phyloP scores from a whole-genome alignment of 1,140 invertebrate genomes.

The Asobara japonica region DNA sequence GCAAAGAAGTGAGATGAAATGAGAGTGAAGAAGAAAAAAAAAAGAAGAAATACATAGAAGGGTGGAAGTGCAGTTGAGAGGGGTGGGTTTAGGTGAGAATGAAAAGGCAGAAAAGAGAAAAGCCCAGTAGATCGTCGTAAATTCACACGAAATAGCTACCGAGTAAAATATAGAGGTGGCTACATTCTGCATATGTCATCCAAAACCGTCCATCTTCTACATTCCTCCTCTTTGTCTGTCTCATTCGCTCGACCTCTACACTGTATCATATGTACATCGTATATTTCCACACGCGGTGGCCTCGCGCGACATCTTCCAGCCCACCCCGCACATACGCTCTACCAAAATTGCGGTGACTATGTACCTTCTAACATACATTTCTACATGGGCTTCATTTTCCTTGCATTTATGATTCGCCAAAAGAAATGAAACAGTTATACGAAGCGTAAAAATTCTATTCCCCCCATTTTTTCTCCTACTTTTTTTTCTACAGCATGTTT shows the following conservation, averaged over 20 bases:
- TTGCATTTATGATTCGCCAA: background rate
- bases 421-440: conserved; percentile 10
- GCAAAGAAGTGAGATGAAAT: background rate
- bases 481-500: background rate
- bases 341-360: conserved; percentile 15
- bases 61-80: background rate
- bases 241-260: background rate
- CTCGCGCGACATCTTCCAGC: background rate
- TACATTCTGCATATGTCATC: conserved; percentile 34
- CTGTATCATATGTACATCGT: background rate
- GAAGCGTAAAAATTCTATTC: background rate
- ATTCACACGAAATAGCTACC: conserved; percentile 26
- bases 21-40: background rate
- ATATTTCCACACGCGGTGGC: background rate
- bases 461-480: background rate
- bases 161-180: conserved; percentile 32
- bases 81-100: conserved; percentile 25
- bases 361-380: conserved; percentile 9
- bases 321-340: background rate
- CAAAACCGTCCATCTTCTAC: conserved; percentile 14
- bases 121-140: conserved; percentile 26
- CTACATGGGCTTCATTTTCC: background rate
- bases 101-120: conserved; percentile 27
- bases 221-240: conserved; percentile 5
- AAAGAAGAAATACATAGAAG: background rate